Base-by-base conservation (phyloP, 2,113 vertebrate genomes). In the Pycnonotus jocosus region DNA sequence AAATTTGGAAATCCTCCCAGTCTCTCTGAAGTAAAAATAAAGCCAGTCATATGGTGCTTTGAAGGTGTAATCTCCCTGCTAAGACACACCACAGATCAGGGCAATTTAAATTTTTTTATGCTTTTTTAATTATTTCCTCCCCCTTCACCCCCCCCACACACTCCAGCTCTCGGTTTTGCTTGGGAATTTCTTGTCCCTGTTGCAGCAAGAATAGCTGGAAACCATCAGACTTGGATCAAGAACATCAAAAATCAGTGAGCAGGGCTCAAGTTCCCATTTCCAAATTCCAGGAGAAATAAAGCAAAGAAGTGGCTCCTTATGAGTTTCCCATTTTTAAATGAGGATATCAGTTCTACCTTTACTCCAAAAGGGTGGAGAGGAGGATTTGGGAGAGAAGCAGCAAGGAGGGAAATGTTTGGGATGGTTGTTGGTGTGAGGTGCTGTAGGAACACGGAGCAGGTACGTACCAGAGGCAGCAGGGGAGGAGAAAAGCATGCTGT, bases 1-100 rank as follows among this genome's bases (percentile, higher is more conserved):
- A 94, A 96, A 97, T 96, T 95, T 97, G 98, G 97, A 98, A 92
- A 38, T 81, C 88, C 95, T 98, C 96, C 97, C 95, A 28, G 95
- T 70, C 88, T 89, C 96, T 96, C 97, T 96, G 91, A 97, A 97
- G 96, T 91, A 86, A 94, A 96, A 95, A 96, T 96, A 96, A 97
- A 96, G 94, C 93, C 91, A 90, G 91, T 97, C 96, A 97, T 91
- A 92, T 68, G 94, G 93, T 37, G 90, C 92, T 95, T 94, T 95
- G 92, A 92, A 76, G 89, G 91, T 96, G 86, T 97, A 98, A 98
- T 96, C 94, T 86, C 90, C 88, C 94, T 79, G 86, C 56, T n/a
- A 60, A 92, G 56, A 70, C 73, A 84, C 86, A 82, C 45, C 31
- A 65, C n/a, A 51, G 35, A 81, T 48, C 50, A 84, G 62, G 58